Evolutionary conservation across 2,888 invertebrate species (phyloP).

Genomic region (Zele albiditarsus): DNA sequence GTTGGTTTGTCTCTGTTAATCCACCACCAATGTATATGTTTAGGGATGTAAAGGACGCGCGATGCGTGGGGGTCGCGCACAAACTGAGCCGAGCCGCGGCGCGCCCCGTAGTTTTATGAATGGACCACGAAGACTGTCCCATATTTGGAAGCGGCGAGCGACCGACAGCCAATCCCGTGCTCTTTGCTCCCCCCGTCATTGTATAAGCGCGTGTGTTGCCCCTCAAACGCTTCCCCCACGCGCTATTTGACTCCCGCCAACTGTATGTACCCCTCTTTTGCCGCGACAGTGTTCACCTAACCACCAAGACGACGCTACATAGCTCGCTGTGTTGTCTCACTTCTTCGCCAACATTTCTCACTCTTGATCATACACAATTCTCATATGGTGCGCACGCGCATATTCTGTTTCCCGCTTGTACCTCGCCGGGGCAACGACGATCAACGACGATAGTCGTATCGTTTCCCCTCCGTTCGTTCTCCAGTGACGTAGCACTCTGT

Average conservation of each 20-base stretch:
- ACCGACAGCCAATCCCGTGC: slow-evolving; percentile 75
- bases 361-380: slow-evolving; percentile 61
- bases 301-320: slow-evolving; percentile 71
- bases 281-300: slow-evolving; percentile 61
- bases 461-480: slow-evolving; percentile 57
- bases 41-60: slow-evolving; percentile 61
- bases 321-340: slow-evolving; percentile 47
- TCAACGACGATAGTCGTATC: slow-evolving; percentile 62
- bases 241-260: slow-evolving; percentile 41
- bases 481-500: slow-evolving; percentile 65
- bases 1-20: slow-evolving; percentile 19
- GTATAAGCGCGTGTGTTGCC: slow-evolving; percentile 48
- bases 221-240: slow-evolving; percentile 47
- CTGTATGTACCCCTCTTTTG: slow-evolving; percentile 38
- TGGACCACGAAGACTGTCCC: slow-evolving; percentile 84
- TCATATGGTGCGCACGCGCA: slow-evolving; percentile 14
- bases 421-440: slow-evolving; percentile 1
- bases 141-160: slow-evolving; percentile 85
- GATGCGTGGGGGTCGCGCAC: slow-evolving; percentile 74
- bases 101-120: slow-evolving; percentile 87
- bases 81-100: slow-evolving; percentile 77
- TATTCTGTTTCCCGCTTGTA: slow-evolving; percentile 21
- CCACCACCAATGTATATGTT: slow-evolving; percentile 21
- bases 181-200: slow-evolving; percentile 53
- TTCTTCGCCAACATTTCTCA: slow-evolving; percentile 39